These are phyloP conservation scores for Silurus glanis DNA, from an alignment of 2,113 vertebrate genomes.

Conservation along the genomic window DNA sequence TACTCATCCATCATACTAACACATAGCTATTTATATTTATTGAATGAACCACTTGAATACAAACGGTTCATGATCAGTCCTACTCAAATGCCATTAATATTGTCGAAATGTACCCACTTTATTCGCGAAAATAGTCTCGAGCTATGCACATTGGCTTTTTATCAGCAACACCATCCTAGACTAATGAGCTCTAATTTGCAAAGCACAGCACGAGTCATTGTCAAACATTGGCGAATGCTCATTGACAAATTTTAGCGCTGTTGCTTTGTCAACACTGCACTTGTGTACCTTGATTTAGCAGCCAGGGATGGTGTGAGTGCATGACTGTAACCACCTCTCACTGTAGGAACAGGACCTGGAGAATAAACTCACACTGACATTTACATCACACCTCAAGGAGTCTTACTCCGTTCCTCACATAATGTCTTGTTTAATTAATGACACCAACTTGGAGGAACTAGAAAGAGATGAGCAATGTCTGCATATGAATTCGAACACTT, in stretches of 20 bases:
- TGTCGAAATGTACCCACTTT: neutral
- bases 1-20: neutral
- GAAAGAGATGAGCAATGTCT: neutral
- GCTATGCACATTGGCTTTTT: conserved; percentile 19
- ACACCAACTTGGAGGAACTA: neutral
- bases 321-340: conserved; percentile 50
- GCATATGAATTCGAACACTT: neutral
- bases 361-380: neutral
- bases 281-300: conserved; percentile 44
- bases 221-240: conserved; percentile 36
- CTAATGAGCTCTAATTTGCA: conserved; percentile 7
- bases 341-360: conserved; percentile 32
- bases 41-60: neutral
- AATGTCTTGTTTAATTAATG: conserved; percentile 24
- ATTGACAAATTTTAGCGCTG: conserved; percentile 45
- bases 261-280: conserved; percentile 46
- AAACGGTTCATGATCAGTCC: neutral
- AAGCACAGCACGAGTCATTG: conserved; percentile 35
- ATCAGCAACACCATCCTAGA: neutral
- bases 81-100: no score
- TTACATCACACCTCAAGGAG: neutral
- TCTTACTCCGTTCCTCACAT: neutral
- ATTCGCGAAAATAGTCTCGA: conserved; percentile 9
- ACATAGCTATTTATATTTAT: neutral
- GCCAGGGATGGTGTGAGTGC: conserved; percentile 38